These are phyloP conservation scores for Pelusios castaneus DNA, from an alignment of 2,113 vertebrate genomes.

Conservation along the genomic window DNA sequence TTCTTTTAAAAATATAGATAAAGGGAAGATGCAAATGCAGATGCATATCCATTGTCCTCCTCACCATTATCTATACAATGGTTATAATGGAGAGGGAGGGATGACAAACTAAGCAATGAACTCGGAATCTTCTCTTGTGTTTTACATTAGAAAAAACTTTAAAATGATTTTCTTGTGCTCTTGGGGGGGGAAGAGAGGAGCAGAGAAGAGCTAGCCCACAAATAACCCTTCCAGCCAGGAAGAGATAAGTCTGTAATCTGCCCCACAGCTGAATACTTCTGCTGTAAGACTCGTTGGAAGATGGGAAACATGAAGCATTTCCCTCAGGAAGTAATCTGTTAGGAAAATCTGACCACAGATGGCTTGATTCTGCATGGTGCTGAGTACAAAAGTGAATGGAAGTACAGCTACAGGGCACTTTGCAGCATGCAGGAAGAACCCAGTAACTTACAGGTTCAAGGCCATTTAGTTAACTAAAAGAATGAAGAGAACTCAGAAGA, in stretches of 20 bases:
- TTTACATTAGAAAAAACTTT: neutral
- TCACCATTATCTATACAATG: neutral
- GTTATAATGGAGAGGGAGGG: neutral
- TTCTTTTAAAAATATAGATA: neutral
- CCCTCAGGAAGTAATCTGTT: neutral
- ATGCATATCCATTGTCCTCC: neutral
- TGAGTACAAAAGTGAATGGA: neutral
- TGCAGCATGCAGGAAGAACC: neutral
- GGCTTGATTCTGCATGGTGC: neutral
- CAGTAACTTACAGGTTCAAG: neutral
- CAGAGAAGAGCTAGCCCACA: neutral
- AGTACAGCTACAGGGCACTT: neutral
- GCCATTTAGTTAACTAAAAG: neutral
- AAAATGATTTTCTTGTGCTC: neutral
- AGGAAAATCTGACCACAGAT: neutral
- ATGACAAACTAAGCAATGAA: neutral
- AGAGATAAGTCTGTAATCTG: constrained; percentile 18
- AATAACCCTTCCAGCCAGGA: constrained; percentile 45
- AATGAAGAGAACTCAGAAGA: neutral
- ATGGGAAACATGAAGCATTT: neutral
- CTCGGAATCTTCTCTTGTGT: neutral
- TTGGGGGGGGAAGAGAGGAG: neutral
- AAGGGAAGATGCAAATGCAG: neutral
- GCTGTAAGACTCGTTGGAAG: neutral
- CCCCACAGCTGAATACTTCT: neutral